Evolutionary conservation across 2,113 vertebrate species (phyloP).

Genomic region (Octodon degus): DNA sequence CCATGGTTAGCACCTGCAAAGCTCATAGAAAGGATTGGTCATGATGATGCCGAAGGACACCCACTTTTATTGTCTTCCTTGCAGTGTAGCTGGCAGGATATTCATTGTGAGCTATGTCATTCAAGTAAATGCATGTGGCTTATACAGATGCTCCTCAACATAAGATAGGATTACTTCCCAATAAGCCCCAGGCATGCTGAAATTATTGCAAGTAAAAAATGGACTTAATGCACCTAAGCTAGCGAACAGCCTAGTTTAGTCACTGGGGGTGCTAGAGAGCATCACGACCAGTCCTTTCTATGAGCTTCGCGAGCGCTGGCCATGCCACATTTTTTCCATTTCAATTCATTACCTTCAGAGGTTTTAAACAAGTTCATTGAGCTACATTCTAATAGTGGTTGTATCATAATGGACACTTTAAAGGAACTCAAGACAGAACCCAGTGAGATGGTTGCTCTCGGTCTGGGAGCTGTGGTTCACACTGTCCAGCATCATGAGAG

Average conservation of each 20-base stretch:
- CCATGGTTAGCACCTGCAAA: not conserved
- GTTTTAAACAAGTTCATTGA: constrained; percentile 37
- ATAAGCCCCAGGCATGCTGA: not conserved
- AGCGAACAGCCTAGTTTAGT: not conserved
- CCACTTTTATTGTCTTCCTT: not conserved
- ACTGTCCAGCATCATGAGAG: not conserved
- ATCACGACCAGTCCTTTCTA: not conserved
- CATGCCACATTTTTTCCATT: not conserved
- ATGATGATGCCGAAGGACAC: not conserved
- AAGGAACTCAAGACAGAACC: constrained; percentile 56
- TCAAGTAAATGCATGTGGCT: not conserved
- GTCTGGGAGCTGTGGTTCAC: not conserved
- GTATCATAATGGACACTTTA: not conserved
- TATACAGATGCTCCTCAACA: not conserved
- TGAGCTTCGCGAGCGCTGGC: not conserved
- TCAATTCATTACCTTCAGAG: constrained; percentile 35
- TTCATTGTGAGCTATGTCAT: not conserved
- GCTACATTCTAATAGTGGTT: constrained; percentile 34
- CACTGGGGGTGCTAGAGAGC: accelerated
- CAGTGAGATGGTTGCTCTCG: not conserved
- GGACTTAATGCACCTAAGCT: not conserved
- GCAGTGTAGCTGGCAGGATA: not conserved
- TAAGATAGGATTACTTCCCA: not conserved
- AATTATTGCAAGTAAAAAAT: not conserved
- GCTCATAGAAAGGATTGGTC: not conserved